A percentile compares a stretch with the other conserved stretches of the same genome.
Conservation (phyloP, 2,888 invertebrate species). For the Troides aeacus region DNA sequence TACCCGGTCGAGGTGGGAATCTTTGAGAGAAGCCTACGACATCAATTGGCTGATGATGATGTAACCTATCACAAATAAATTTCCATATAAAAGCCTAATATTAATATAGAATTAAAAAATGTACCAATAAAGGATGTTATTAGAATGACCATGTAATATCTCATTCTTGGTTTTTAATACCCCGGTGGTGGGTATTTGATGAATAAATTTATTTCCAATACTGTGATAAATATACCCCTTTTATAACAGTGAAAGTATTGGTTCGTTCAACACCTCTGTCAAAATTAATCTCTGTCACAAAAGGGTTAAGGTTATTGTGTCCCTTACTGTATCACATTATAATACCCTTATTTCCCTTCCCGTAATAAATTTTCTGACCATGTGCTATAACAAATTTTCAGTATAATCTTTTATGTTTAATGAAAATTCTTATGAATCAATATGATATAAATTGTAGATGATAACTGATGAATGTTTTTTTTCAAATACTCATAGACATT, state of each 20-base stretch:
- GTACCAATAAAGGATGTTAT: no score
- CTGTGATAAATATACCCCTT: slow-evolving; percentile 20
- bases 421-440: neutral
- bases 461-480: no score
- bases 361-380: slow-evolving; percentile 14
- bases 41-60: no score
- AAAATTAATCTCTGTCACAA: slow-evolving; percentile 28
- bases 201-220: slow-evolving; percentile 24
- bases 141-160: no score
- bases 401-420: neutral
- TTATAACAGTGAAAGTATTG: slow-evolving; percentile 11
- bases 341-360: slow-evolving; percentile 14
- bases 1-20: no score
- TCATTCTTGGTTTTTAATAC: no score
- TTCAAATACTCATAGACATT: no score
- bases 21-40: no score
- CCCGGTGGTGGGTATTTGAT: neutral
- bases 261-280: slow-evolving; percentile 22
- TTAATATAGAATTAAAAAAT: no score
- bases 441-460: no score
- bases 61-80: no score
- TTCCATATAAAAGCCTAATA: no score
- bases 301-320: slow-evolving; percentile 28
- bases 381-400: slow-evolving; percentile 6
- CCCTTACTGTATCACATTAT: slow-evolving; percentile 22